Evolutionary conservation across 2,113 vertebrate species (phyloP).

Genomic region (Acanthochromis polyacanthus): DNA sequence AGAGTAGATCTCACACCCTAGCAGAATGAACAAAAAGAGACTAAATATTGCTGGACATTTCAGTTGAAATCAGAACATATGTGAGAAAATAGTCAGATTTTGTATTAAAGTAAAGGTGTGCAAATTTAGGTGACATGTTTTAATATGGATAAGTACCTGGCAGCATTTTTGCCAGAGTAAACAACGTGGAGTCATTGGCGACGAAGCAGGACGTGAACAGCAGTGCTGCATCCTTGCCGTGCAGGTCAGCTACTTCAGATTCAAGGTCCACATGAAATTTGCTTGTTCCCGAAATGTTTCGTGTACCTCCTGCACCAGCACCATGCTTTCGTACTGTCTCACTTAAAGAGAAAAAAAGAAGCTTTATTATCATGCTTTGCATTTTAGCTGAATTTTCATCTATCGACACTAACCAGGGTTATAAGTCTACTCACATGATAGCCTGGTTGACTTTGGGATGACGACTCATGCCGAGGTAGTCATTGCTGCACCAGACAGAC

Average conservation of each 20-base stretch:
- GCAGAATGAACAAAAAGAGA: slow-evolving; percentile 12
- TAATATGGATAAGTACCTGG: slow-evolving; percentile 82
- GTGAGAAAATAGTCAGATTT: too few species aligned
- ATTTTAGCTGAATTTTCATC: neutral
- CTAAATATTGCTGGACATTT: neutral
- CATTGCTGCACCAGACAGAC: slow-evolving; percentile 97
- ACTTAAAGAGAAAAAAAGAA: slow-evolving; percentile 65
- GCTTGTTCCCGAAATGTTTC: slow-evolving; percentile 96
- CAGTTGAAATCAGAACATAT: neutral
- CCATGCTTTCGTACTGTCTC: slow-evolving; percentile 91
- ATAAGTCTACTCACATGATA: slow-evolving; percentile 87
- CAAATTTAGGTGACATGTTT: neutral
- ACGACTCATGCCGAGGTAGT: slow-evolving; percentile 96
- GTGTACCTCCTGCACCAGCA: slow-evolving; percentile 93
- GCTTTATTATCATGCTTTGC: neutral
- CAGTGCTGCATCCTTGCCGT: slow-evolving; percentile 91
- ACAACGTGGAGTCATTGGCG: slow-evolving; percentile 95
- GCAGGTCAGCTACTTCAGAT: slow-evolving; percentile 91
- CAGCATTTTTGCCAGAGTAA: slow-evolving; percentile 93
- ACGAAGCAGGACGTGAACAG: slow-evolving; percentile 96
- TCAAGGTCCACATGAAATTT: slow-evolving; percentile 95
- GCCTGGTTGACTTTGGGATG: slow-evolving; percentile 90
- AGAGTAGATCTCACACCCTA: slow-evolving; percentile 95
- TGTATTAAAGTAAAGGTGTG: neutral
- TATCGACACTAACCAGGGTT: neutral